These are phyloP conservation scores for Thalassophryne amazonica DNA, from an alignment of 2,797 vertebrate genomes.

Conservation along the genomic window DNA sequence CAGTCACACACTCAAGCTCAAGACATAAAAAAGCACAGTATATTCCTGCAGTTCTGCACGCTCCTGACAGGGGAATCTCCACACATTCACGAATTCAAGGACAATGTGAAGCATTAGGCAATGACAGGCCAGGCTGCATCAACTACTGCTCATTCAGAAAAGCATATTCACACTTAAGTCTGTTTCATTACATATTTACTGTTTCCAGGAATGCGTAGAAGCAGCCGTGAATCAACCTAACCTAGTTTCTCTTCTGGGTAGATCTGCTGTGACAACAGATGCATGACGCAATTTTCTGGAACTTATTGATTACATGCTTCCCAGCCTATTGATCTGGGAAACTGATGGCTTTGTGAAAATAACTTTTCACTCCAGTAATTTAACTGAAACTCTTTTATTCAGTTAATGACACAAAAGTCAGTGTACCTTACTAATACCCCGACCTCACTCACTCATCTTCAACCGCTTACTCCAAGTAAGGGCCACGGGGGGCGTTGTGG, in stretches of 20 bases:
- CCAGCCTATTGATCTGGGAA: constrained; percentile 22
- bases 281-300: constrained; percentile 39
- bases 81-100: not conserved
- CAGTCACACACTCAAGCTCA: not conserved
- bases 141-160: constrained; percentile 11
- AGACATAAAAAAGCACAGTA: not conserved
- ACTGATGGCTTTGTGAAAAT: constrained; percentile 10
- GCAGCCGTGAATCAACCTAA: constrained; percentile 31
- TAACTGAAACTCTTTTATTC: not conserved
- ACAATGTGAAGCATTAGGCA: not conserved
- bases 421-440: no score
- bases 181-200: not conserved
- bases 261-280: constrained; percentile 33
- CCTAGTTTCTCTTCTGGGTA: constrained; percentile 15
- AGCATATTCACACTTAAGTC: not conserved
- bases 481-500: no score
- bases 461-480: no score
- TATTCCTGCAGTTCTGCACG: not conserved
- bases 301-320: constrained; percentile 39
- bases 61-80: not conserved
- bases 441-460: no score
- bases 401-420: no score
- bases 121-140: not conserved
- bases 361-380: not conserved
- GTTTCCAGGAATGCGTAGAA: constrained; percentile 20